phyloP scores from a whole-genome alignment of 2,113 vertebrate genomes.

The Hirundichthys speculiger region DNA sequence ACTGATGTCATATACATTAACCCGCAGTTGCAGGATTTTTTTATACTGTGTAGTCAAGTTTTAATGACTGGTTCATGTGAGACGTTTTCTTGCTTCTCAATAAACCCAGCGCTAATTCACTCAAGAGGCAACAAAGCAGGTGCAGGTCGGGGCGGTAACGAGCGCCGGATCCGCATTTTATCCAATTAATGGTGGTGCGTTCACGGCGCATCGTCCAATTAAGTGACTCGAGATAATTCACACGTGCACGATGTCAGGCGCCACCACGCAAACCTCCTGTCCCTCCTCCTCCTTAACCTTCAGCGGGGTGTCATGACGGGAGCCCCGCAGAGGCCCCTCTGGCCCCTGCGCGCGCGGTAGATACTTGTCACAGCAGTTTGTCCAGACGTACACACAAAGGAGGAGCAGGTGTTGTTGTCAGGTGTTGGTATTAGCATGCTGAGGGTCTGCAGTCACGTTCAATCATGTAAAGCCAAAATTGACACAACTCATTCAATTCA shows the following conservation, averaged over 20 bases:
- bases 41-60: no score
- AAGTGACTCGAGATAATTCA: not conserved
- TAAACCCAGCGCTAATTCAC: no score
- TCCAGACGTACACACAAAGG: conserved; percentile 24
- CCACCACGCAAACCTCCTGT: not conserved
- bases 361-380: conserved; percentile 52
- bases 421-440: not conserved
- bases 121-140: conserved; percentile 38
- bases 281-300: conserved; percentile 10
- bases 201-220: conserved; percentile 35
- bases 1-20: conserved; percentile 6
- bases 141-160: conserved; percentile 16
- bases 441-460: not conserved
- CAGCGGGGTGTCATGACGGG: conserved; percentile 49
- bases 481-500: no score
- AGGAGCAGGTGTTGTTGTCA: conserved; percentile 31
- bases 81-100: no score
- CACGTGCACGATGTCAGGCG: conserved; percentile 15
- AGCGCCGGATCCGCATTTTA: conserved; percentile 14
- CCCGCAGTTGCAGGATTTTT: no score
- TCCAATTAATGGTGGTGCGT: conserved; percentile 38
- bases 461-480: no score
- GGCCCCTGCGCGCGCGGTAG: conserved; percentile 22
- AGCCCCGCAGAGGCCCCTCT: conserved; percentile 11
- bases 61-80: no score